These are phyloP conservation scores for Sesamia nonagrioides DNA, from an alignment of 1,140 invertebrate genomes.

Conservation along the genomic window DNA sequence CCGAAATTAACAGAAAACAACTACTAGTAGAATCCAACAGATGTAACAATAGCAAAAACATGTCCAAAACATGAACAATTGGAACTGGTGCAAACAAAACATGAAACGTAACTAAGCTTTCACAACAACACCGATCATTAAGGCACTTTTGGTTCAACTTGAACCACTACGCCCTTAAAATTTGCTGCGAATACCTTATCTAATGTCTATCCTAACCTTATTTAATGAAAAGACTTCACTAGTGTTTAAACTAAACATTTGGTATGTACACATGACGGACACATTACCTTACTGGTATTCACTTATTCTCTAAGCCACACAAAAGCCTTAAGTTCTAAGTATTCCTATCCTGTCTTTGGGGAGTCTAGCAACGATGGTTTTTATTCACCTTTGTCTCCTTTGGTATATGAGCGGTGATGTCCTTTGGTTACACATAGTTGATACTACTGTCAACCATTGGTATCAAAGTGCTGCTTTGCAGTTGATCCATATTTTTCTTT, in stretches of 20 bases:
- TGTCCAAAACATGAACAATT: slow-evolving; percentile 56
- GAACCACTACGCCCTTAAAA: slow-evolving; percentile 39
- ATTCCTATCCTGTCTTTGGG: slow-evolving; percentile 72
- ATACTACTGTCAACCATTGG: slow-evolving; percentile 4
- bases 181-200: slow-evolving; percentile 29
- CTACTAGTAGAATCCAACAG: slow-evolving; percentile 48
- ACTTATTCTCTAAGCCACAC: slow-evolving; percentile 53
- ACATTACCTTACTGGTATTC: not conserved
- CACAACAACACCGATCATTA: slow-evolving; percentile 83
- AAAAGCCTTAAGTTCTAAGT: slow-evolving; percentile 56
- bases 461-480: not conserved
- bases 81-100: slow-evolving; percentile 66
- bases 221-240: not conserved
- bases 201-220: slow-evolving; percentile 21
- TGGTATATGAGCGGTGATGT: not conserved
- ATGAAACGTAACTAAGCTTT: slow-evolving; percentile 63
- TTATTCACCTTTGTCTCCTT: slow-evolving; percentile 40
- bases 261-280: slow-evolving; percentile 1
- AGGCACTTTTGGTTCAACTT: slow-evolving; percentile 65
- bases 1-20: slow-evolving; percentile 58
- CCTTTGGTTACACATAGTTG: slow-evolving; percentile 13
- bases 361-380: slow-evolving; percentile 59
- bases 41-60: slow-evolving; percentile 56
- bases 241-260: slow-evolving; percentile 1
- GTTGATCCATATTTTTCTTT: not conserved